Evolutionary conservation across 2,797 vertebrate species (phyloP).

Genomic region (Acrossocheilus wenchowensis): DNA sequence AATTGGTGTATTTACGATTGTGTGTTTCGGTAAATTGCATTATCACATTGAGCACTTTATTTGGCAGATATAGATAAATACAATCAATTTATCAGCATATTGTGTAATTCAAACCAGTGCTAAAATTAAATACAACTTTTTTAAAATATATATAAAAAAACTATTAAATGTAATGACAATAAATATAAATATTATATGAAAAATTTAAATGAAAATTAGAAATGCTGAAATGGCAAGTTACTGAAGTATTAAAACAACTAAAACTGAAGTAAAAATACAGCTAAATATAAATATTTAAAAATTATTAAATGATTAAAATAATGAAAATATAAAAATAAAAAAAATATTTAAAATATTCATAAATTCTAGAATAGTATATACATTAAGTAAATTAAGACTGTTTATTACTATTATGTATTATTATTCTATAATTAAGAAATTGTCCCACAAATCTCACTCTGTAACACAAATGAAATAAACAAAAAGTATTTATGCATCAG

Average conservation of each 20-base stretch:
- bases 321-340: not conserved
- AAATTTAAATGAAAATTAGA: not conserved
- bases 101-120: not conserved
- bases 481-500: not conserved
- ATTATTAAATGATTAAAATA: not conserved
- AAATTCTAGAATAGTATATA: not conserved
- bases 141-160: not conserved
- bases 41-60: too few relatives aligned
- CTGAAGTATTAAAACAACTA: not conserved
- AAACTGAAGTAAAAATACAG: not conserved
- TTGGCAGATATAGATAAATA: not conserved
- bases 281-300: not conserved
- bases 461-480: not conserved
- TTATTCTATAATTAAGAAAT: not conserved
- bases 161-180: not conserved
- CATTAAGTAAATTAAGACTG: not conserved
- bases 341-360: not conserved
- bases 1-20: not conserved
- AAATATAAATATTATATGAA: not conserved
- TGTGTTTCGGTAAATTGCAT: not conserved
- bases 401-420: not conserved
- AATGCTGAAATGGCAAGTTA: not conserved
- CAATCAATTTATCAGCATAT: not conserved
- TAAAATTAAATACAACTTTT: not conserved
- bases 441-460: not conserved